Conservation (phyloP, 2,797 vertebrate species). For the Gambelia wislizenii region DNA sequence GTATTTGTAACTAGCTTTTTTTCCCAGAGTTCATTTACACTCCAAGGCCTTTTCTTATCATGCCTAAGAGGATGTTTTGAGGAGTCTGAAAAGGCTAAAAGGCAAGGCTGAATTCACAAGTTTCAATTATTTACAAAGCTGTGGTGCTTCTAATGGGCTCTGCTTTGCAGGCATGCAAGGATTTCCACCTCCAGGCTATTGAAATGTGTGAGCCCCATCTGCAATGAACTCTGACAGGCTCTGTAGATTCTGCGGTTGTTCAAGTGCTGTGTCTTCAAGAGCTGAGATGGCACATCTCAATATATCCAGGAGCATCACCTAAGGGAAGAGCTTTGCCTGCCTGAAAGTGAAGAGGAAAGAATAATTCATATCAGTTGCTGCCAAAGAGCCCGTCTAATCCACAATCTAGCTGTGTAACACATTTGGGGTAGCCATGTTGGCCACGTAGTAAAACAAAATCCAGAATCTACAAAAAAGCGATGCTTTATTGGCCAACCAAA, state of each 20-base stretch:
- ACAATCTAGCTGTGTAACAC: too few species aligned
- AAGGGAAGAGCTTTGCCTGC: neutral
- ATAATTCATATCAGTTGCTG: neutral
- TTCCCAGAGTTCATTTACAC: neutral
- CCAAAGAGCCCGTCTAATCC: neutral
- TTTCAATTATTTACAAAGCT: constrained; percentile 14
- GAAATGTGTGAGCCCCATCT: fast-evolving
- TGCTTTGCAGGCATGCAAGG: constrained; percentile 11
- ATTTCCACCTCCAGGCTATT: neutral
- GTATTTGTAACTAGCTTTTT: neutral
- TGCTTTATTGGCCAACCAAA: too few species aligned
- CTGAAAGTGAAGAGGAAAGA: neutral
- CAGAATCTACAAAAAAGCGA: too few species aligned
- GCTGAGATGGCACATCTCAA: neutral
- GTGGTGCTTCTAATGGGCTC: constrained; percentile 41
- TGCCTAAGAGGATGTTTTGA: fast-evolving
- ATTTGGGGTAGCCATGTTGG: too few species aligned
- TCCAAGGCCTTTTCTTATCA: neutral
- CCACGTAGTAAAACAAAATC: too few species aligned
- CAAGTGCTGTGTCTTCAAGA: neutral
- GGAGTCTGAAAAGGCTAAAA: neutral
- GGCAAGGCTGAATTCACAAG: neutral
- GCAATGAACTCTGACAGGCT: neutral
- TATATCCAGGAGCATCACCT: neutral
- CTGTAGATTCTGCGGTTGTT: neutral